Evolutionary conservation across 2,113 vertebrate genomes (phyloP).

Genomic region (Passer domesticus): DNA sequence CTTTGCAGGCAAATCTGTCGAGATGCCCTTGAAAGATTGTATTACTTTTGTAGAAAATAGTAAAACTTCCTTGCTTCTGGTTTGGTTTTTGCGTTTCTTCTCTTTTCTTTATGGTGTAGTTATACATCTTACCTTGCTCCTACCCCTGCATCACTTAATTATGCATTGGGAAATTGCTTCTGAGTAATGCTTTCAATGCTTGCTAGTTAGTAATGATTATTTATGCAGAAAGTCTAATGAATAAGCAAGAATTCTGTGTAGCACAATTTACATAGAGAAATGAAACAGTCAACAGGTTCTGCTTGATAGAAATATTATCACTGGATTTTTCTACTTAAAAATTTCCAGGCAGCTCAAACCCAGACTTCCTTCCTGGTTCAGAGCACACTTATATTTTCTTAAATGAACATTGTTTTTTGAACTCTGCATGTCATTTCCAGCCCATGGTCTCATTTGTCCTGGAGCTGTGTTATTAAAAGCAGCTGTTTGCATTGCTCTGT

Average conservation of each 20-base stretch:
- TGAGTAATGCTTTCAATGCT: background rate
- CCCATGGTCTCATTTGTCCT: background rate
- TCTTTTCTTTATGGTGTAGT: background rate
- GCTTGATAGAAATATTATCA: background rate
- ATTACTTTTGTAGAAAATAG: background rate
- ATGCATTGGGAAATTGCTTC: background rate
- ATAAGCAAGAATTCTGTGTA: background rate
- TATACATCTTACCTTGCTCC: background rate
- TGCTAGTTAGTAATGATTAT: background rate
- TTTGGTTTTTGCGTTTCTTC: background rate
- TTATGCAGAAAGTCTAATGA: background rate
- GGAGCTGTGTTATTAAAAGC: background rate
- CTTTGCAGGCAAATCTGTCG: background rate
- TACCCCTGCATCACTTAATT: background rate
- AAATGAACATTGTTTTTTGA: background rate
- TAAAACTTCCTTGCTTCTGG: background rate
- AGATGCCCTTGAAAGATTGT: background rate
- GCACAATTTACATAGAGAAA: background rate
- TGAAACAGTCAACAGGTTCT: slow-evolving; percentile 12
- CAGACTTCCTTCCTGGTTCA: background rate
- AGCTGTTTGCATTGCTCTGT: background rate
- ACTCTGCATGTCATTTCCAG: background rate
- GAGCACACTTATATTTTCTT: background rate
- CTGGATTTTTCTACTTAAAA: background rate
- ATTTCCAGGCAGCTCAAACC: background rate